A percentile compares a stretch with the other conserved stretches of the same genome.
phyloP scores from a whole-genome alignment of 2,888 invertebrate species.

The Xestia rhomboidea region DNA sequence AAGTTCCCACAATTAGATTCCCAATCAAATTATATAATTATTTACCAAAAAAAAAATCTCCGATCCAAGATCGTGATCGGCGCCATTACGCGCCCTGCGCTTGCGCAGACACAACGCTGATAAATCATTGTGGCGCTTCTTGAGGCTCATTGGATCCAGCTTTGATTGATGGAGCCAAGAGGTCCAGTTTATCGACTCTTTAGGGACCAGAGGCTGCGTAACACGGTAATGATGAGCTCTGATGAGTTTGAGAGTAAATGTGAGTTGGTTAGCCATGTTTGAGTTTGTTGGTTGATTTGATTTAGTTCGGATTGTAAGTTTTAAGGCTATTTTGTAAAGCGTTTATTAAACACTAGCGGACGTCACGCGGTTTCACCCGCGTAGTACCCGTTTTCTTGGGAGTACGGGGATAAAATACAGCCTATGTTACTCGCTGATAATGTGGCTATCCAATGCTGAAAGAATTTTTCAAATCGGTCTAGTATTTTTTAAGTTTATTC shows the following conservation, averaged over 20 bases:
- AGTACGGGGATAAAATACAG: too few species aligned
- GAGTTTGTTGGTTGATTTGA: conserved; percentile 7
- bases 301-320: not conserved
- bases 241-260: conserved; percentile 49
- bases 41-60: conserved; percentile 59
- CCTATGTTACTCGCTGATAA: too few species aligned
- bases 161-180: conserved; percentile 82
- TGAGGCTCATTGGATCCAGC: conserved; percentile 83
- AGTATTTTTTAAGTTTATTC: too few species aligned
- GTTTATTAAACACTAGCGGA: not conserved
- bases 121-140: conserved; percentile 89
- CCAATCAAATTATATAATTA: conserved; percentile 55
- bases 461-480: too few species aligned
- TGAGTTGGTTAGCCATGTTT: conserved; percentile 6
- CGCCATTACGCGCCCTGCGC: conserved; percentile 68
- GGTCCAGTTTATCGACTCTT: conserved; percentile 67
- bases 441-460: too few species aligned
- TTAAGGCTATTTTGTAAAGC: not conserved
- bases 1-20: conserved; percentile 66
- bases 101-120: conserved; percentile 69
- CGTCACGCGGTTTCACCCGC: too few species aligned
- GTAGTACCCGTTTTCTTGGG: too few species aligned
- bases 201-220: conserved; percentile 63
- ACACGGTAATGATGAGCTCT: conserved; percentile 62
- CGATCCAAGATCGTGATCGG: conserved; percentile 72